Evolutionary conservation across 2,797 vertebrate genomes (phyloP).

Genomic region (Lithobates pipiens): DNA sequence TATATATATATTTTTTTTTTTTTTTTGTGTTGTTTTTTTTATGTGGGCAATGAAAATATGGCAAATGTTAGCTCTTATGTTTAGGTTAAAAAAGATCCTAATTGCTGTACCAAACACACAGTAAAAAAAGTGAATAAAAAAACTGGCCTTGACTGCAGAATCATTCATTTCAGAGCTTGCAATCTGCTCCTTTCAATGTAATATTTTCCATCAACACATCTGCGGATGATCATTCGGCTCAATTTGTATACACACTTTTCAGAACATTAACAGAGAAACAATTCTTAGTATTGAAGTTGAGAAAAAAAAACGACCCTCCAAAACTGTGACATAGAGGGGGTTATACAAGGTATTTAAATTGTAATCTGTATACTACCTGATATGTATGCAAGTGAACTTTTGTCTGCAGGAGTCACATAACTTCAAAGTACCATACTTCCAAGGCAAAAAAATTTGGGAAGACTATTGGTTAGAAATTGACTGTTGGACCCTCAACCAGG

Average conservation of each 20-base stretch:
- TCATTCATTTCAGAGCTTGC: slow-evolving; percentile 76
- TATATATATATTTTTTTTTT: too few species aligned
- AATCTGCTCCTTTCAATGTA: slow-evolving; percentile 73
- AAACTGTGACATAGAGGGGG: background rate
- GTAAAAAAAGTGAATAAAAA: slow-evolving; percentile 62
- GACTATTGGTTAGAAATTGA: too few species aligned
- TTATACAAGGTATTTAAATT: too few species aligned
- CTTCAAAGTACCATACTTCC: too few species aligned
- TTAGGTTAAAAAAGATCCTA: slow-evolving; percentile 39
- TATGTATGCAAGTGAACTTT: too few species aligned
- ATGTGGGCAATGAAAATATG: slow-evolving; percentile 12
- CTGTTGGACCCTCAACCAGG: too few species aligned
- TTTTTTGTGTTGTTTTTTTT: too few species aligned
- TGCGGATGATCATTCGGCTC: slow-evolving; percentile 35
- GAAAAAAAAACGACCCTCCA: background rate
- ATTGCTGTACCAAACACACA: slow-evolving; percentile 15
- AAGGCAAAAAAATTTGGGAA: too few species aligned
- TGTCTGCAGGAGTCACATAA: too few species aligned
- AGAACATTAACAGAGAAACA: slow-evolving; percentile 43
- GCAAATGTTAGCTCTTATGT: slow-evolving; percentile 24
- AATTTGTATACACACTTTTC: slow-evolving; percentile 52
- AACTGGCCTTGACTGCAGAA: slow-evolving; percentile 78
- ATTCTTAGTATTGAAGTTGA: slow-evolving; percentile 14
- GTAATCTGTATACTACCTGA: too few species aligned
- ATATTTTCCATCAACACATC: slow-evolving; percentile 58